Evolutionary conservation across 2,888 invertebrate genomes (phyloP).

Genomic region (Cataglyphis albicans): DNA sequence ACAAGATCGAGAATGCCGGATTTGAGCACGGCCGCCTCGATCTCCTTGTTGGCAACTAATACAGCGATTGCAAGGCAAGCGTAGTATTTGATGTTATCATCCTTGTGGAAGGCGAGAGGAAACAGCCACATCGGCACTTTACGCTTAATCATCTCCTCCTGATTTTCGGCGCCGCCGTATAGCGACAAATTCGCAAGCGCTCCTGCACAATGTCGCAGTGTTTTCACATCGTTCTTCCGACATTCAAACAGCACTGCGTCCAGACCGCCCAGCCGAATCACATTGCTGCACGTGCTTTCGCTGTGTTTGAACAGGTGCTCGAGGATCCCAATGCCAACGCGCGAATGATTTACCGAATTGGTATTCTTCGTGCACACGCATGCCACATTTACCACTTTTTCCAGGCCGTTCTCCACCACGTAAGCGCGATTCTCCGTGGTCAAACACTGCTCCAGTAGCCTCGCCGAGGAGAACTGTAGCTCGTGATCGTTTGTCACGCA

Average conservation of each 20-base stretch:
- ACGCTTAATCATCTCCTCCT: constrained; percentile 98
- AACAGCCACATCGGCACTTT: constrained; percentile 99
- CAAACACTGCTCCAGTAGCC: constrained; percentile 96
- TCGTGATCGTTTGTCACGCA: constrained; percentile 92
- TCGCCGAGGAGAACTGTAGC: constrained; percentile 95
- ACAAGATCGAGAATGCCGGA: constrained; percentile 98
- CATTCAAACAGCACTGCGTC: constrained; percentile 98
- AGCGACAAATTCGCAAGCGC: constrained; percentile 98
- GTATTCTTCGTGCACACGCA: constrained; percentile 93
- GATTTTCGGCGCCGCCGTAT: constrained; percentile 98
- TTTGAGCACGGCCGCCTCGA: constrained; percentile 97
- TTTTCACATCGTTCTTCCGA: constrained; percentile 96
- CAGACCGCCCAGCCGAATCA: constrained; percentile 96
- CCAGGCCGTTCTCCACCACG: constrained; percentile 96
- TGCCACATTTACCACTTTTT: constrained; percentile 96
- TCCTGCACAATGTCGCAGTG: constrained; percentile 97
- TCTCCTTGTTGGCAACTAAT: constrained; percentile 98
- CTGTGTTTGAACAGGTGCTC: constrained; percentile 98
- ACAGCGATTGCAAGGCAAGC: constrained; percentile 99
- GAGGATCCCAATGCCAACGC: constrained; percentile 96
- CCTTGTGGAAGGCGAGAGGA: constrained; percentile 97
- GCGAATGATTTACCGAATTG: constrained; percentile 92
- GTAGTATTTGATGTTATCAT: constrained; percentile 99
- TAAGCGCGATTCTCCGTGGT: constrained; percentile 97
- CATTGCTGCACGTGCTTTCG: constrained; percentile 97